A percentile compares a stretch with the other conserved stretches of the same genome.
These are phyloP conservation scores for Neodontobutis hainanensis DNA, from an alignment of 2,113 vertebrate genomes.

Conservation along the genomic window DNA sequence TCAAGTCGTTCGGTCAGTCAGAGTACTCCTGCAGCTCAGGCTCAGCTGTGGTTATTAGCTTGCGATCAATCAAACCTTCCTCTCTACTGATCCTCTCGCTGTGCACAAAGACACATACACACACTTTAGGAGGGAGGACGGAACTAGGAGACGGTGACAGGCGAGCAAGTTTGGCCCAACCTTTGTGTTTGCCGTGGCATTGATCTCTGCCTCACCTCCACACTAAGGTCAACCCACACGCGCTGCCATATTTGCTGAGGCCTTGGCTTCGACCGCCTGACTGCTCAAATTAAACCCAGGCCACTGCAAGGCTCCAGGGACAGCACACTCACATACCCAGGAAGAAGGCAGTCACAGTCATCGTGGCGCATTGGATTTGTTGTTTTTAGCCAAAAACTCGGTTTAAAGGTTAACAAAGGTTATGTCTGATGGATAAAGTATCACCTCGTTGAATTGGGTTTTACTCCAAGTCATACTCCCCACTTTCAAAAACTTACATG, in stretches of 20 bases:
- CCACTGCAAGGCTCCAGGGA: slow-evolving; percentile 59
- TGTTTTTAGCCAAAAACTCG: background rate
- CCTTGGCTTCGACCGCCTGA: slow-evolving; percentile 65
- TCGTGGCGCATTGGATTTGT: slow-evolving; percentile 6
- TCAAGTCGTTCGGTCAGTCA: slow-evolving; percentile 8
- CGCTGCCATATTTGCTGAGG: slow-evolving; percentile 56
- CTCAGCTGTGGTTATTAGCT: slow-evolving; percentile 54
- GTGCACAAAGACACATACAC: slow-evolving; percentile 9
- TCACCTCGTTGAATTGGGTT: no score
- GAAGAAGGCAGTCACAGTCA: slow-evolving; percentile 17
- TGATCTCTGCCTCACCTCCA: slow-evolving; percentile 67
- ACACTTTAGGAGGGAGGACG: background rate
- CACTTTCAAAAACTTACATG: no score
- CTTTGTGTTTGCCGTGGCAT: slow-evolving; percentile 70
- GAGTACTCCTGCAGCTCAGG: slow-evolving; percentile 12
- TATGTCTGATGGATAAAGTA: background rate
- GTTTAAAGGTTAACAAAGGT: background rate
- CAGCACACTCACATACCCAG: slow-evolving; percentile 16
- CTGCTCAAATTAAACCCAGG: slow-evolving; percentile 78
- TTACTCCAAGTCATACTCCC: no score
- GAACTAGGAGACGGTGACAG: slow-evolving; percentile 10
- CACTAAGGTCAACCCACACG: slow-evolving; percentile 53
- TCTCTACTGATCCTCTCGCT: slow-evolving; percentile 30
- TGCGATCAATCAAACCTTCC: slow-evolving; percentile 52
- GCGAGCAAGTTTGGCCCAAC: slow-evolving; percentile 46